Evolutionary conservation across 2,113 vertebrate species (phyloP).

Genomic region (Procavia capensis): DNA sequence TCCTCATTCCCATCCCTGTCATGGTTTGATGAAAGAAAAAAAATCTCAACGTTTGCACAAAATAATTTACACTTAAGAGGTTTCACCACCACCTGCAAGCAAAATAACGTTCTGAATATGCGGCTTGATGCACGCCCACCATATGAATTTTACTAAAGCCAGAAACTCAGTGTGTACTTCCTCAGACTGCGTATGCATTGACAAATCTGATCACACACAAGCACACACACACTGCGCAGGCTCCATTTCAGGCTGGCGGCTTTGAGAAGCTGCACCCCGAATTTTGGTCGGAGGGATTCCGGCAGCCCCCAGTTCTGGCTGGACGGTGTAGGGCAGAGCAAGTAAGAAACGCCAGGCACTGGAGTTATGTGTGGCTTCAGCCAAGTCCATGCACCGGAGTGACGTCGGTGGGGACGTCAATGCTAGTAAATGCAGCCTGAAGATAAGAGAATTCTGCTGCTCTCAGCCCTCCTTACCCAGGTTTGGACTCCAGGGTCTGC

Average conservation of each 20-base stretch:
- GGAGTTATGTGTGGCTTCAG: background rate
- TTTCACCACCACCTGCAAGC: background rate
- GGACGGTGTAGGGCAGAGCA: background rate
- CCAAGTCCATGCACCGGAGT: background rate
- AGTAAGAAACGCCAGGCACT: background rate
- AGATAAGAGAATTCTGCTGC: background rate
- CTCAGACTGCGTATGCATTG: background rate
- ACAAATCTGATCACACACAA: background rate
- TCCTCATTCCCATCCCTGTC: background rate
- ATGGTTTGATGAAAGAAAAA: background rate
- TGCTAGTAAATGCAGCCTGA: background rate
- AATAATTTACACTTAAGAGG: background rate
- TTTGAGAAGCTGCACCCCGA: background rate
- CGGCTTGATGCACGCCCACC: background rate
- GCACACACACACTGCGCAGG: background rate
- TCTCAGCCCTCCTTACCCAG: background rate
- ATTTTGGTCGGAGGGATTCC: background rate
- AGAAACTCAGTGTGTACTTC: background rate
- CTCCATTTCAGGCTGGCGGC: background rate
- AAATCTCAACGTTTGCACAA: background rate
- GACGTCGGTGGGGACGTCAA: background rate
- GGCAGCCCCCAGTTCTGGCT: fast-evolving
- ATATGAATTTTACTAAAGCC: conserved; percentile 28
- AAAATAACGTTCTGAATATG: background rate
- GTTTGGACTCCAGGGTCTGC: background rate